Evolutionary conservation across 2,113 vertebrate species (phyloP).

Genomic region (Sinocyclocheilus anshuiensis): DNA sequence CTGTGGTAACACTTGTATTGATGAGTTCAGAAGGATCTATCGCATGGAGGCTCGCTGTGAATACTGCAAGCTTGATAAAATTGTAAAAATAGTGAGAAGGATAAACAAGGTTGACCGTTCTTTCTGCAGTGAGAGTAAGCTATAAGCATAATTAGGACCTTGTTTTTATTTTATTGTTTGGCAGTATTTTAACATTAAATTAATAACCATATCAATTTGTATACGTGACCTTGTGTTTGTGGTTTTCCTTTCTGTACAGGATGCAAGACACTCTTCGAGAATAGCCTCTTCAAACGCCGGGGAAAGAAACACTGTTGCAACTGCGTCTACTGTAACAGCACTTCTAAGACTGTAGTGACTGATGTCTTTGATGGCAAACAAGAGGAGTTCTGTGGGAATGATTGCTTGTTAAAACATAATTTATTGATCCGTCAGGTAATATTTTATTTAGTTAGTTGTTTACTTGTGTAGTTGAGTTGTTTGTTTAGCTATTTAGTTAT

Average conservation of each 20-base stretch:
- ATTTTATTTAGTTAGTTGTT: not conserved
- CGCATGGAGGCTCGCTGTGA: constrained; percentile 84
- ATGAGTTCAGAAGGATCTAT: constrained; percentile 88
- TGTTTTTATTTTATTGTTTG: not conserved
- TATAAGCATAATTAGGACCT: not conserved
- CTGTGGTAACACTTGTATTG: constrained; percentile 84
- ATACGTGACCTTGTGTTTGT: not conserved
- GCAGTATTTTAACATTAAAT: not conserved
- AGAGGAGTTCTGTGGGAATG: constrained; percentile 94
- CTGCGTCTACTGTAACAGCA: constrained; percentile 89
- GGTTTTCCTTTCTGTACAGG: constrained; percentile 70
- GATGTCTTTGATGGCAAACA: constrained; percentile 83
- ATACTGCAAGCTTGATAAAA: constrained; percentile 81
- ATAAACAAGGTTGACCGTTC: constrained; percentile 87
- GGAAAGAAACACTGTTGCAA: constrained; percentile 87
- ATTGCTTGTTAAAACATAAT: constrained; percentile 90
- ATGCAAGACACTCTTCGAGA: constrained; percentile 91
- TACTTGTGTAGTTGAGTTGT: too few species aligned
- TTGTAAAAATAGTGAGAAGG: constrained; percentile 6
- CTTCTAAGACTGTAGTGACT: constrained; percentile 83
- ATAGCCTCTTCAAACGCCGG: constrained; percentile 89
- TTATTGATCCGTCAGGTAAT: constrained; percentile 91
- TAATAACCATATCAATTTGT: not conserved
- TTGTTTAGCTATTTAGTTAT: not conserved
- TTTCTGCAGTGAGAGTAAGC: constrained; percentile 94